Evolutionary conservation across 2,113 vertebrate species (phyloP).

Genomic region (Talpa occidentalis): DNA sequence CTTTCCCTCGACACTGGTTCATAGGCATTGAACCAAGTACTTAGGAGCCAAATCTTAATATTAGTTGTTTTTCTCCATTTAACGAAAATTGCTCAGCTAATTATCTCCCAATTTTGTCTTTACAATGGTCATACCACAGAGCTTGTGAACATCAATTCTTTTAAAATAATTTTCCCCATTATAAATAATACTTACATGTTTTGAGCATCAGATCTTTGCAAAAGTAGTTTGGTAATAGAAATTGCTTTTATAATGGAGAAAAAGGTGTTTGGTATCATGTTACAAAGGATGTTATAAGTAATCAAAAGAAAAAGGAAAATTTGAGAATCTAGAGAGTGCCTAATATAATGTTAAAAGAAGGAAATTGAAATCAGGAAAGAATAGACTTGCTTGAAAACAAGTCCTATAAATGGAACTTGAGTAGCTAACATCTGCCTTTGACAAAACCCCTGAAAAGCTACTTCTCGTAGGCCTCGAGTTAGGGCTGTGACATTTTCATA

Average conservation of each 20-base stretch:
- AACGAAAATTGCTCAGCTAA: constrained; percentile 32
- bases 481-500: constrained; percentile 63
- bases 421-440: constrained; percentile 64
- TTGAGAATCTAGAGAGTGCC: constrained; percentile 37
- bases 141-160: constrained; percentile 63
- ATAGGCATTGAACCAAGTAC: constrained; percentile 35
- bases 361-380: constrained; percentile 66
- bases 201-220: constrained; percentile 49
- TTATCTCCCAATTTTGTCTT: constrained; percentile 56
- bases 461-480: constrained; percentile 40
- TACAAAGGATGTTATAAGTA: constrained; percentile 45
- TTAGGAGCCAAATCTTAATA: constrained; percentile 53
- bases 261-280: constrained; percentile 54
- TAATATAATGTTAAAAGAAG: constrained; percentile 35
- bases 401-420: constrained; percentile 60
- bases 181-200: constrained; percentile 36
- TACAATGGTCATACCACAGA: constrained; percentile 14
- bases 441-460: constrained; percentile 47
- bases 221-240: constrained; percentile 52
- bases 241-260: constrained; percentile 37
- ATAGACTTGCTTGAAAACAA: constrained; percentile 63
- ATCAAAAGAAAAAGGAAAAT: constrained; percentile 65
- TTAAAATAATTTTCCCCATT: constrained; percentile 4
- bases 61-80: constrained; percentile 2
- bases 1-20: constrained; percentile 5